Conservation (phyloP, 2,113 vertebrate genomes). For the Passer domesticus region DNA sequence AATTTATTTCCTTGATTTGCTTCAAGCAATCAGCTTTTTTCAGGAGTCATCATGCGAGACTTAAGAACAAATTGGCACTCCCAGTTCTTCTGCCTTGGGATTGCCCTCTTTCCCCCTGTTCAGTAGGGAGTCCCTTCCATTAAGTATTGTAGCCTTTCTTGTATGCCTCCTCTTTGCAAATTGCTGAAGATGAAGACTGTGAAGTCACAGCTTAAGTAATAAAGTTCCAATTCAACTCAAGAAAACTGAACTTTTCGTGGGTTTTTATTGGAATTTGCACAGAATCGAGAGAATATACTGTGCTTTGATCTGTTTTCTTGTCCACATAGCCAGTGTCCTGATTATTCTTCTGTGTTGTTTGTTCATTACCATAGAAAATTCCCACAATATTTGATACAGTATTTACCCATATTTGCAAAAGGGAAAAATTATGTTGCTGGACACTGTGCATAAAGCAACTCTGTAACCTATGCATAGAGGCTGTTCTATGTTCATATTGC, state of each 20-base stretch:
- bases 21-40: conserved; percentile 3
- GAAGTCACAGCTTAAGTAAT: conserved; percentile 73
- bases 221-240: conserved; percentile 72
- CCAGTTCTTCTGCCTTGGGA: not conserved
- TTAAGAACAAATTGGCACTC: not conserved
- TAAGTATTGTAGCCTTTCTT: conserved; percentile 33
- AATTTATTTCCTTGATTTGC: not conserved
- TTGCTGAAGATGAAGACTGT: conserved; percentile 67
- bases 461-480: not conserved
- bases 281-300: not conserved
- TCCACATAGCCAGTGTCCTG: not conserved
- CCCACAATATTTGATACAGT: not conserved
- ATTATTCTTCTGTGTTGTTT: not conserved
- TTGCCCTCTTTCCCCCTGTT: not conserved
- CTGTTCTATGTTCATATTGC: not conserved
- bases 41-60: not conserved
- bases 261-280: conserved; percentile 24
- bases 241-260: not conserved
- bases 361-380: not conserved
- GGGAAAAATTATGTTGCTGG: not conserved
- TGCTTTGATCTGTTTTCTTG: not conserved
- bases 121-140: not conserved
- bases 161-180: conserved; percentile 61
- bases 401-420: not conserved
- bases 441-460: not conserved